These are phyloP conservation scores for Cenopis cana DNA, from an alignment of 2,888 invertebrate species.

Conservation along the genomic window DNA sequence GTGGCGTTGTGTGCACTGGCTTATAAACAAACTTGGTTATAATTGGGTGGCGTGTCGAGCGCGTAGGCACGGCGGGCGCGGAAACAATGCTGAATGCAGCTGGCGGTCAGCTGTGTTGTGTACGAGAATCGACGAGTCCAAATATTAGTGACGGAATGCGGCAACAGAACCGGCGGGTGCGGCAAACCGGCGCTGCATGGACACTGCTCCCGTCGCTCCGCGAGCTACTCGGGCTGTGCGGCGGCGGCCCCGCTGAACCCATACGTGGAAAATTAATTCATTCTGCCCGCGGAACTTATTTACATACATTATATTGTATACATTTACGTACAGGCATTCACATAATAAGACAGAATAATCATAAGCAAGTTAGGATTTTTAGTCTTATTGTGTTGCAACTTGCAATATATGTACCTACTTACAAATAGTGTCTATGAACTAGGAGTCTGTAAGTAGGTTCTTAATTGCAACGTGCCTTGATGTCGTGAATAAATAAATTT, in stretches of 20 bases:
- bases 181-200: slow-evolving; percentile 61
- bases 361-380: neutral
- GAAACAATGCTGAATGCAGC: slow-evolving; percentile 49
- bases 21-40: slow-evolving; percentile 72
- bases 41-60: slow-evolving; percentile 58
- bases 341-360: neutral
- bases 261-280: slow-evolving; percentile 56
- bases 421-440: slow-evolving; percentile 3
- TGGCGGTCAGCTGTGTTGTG: slow-evolving; percentile 51
- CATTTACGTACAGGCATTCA: neutral
- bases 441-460: neutral
- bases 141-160: slow-evolving; percentile 49
- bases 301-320: slow-evolving; percentile 24
- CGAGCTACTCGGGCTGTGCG: slow-evolving; percentile 55
- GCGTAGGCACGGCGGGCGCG: slow-evolving; percentile 58
- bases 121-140: slow-evolving; percentile 40
- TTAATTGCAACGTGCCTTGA: neutral
- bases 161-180: slow-evolving; percentile 55
- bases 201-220: slow-evolving; percentile 66
- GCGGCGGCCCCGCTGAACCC: slow-evolving; percentile 56
- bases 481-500: too few species aligned
- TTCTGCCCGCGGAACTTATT: slow-evolving; percentile 21
- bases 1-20: slow-evolving; percentile 62
- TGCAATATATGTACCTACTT: too few species aligned
- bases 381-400: neutral